Evolutionary conservation across 1,140 invertebrate species (phyloP), one percentile per base, ranked within the genome.

Genomic region (Drosophila repleta): DNA sequence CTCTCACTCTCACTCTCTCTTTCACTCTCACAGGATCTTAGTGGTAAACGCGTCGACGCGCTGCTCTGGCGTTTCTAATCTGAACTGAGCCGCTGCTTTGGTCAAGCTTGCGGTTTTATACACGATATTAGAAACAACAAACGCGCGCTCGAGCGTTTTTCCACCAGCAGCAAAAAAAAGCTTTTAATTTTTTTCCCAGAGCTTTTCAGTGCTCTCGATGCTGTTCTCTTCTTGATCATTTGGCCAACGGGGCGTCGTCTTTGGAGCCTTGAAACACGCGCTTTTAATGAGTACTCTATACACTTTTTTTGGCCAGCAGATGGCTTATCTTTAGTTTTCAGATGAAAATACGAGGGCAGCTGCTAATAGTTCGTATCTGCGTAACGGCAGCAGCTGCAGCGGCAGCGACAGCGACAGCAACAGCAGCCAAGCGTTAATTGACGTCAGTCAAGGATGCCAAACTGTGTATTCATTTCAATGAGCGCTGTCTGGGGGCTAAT

Each of bases 51-150:
- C 68, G 51, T 53, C 41, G 82, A 88, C 71, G 75, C 83, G 79
- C 71, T 15, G 57, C 68, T 65, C 53, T 73, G 71, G 72, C 79
- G 76, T 78, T 88, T 87, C 83, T 87, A 88, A 88, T 79, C 71
- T 75, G 76, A 79, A 88, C 76, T 88, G 83, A 89, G 82, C 84
- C 52, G 76, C 66, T 57, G 49, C 67, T 66, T 66, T 79, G 83
- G 83, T 88, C 83, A 88, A 88, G 84, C 84, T 89, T 79, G 84
- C 79, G 84, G 83, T 89, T 88, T 89, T 88, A 88, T 88, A 89
- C 64, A 74, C 64, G 69, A 61, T 63, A 62, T 80, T 81, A 74
- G 78, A 77, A 82, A 83, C 68, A 46, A 15, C 15, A 4, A 41
- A 15, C 39, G 15, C 52, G 3, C 52, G 45, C 60, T 46, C 56